Conservation (phyloP, 2,797 vertebrate species). For the Coilia nasus region DNA sequence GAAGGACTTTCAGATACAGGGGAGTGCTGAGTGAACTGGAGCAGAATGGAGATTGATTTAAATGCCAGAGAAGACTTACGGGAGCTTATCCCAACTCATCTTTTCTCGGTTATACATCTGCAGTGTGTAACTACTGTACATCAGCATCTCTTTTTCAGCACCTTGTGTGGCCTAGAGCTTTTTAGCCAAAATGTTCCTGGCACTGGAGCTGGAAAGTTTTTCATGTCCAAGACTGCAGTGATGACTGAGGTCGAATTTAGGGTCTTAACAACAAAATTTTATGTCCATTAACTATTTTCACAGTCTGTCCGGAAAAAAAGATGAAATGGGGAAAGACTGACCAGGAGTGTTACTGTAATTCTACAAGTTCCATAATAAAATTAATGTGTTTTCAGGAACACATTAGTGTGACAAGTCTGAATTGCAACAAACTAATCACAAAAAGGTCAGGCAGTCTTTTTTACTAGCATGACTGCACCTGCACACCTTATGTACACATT, state of each 20-base stretch:
- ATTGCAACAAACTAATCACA: neutral
- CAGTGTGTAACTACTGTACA: neutral
- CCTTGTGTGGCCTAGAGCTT: neutral
- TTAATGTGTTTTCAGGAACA: neutral
- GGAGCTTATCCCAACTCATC: neutral
- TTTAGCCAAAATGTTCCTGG: neutral
- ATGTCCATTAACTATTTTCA: neutral
- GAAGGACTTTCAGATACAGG: neutral
- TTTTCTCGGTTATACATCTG: neutral
- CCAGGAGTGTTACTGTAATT: neutral
- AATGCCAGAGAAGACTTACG: constrained; percentile 12
- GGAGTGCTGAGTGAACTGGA: neutral
- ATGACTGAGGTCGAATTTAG: neutral
- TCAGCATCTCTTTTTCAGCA: neutral
- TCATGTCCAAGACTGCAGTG: too few relatives aligned
- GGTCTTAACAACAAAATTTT: neutral
- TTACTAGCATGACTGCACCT: neutral
- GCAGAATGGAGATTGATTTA: neutral
- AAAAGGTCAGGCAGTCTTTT: neutral
- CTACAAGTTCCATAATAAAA: neutral
- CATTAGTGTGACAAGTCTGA: neutral
- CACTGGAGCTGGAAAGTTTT: too few relatives aligned
- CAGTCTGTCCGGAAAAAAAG: neutral
- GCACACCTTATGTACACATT: neutral
- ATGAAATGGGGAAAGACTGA: neutral